A percentile compares a stretch with the other conserved stretches of the same genome.
Conservation (phyloP, 2,113 vertebrate species). For the Embiotoca jacksoni region DNA sequence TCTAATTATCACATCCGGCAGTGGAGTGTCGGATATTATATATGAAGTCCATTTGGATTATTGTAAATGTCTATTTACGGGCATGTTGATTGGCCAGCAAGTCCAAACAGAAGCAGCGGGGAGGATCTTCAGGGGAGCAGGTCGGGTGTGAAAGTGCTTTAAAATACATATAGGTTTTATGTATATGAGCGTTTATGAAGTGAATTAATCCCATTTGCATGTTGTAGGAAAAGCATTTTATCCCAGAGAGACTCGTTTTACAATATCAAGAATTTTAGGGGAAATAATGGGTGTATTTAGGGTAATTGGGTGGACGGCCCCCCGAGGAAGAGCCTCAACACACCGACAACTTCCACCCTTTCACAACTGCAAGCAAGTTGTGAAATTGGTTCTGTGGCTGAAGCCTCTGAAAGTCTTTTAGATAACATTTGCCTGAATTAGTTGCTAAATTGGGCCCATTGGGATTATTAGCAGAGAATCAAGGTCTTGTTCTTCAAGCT, state of each 20-base stretch:
- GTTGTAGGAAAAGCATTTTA: conserved; percentile 19
- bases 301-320: conserved; percentile 55
- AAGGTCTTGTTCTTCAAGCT: conserved; percentile 75
- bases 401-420: conserved; percentile 72
- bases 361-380: conserved; percentile 44
- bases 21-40: conserved; percentile 23
- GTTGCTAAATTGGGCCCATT: conserved; percentile 80
- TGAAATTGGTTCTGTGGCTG: conserved; percentile 60
- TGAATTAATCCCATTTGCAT: conserved; percentile 40
- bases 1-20: conserved; percentile 81
- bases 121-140: conserved; percentile 7
- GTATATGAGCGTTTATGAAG: background rate
- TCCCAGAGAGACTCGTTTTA: conserved; percentile 37
- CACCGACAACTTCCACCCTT: conserved; percentile 35
- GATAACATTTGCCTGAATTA: conserved; percentile 79
- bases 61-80: conserved; percentile 48
- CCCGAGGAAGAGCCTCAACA: conserved; percentile 46
- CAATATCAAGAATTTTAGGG: conserved; percentile 33
- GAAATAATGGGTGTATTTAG: conserved; percentile 67
- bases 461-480: conserved; percentile 79
- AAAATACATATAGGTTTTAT: background rate
- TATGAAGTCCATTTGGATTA: conserved; percentile 43
- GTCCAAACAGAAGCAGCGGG: conserved; percentile 52
- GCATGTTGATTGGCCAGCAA: conserved; percentile 65
- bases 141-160: conserved; percentile 26